These are phyloP conservation scores for Drosophila paracracens DNA, from an alignment of 2,888 invertebrate species.

Conservation along the genomic window DNA sequence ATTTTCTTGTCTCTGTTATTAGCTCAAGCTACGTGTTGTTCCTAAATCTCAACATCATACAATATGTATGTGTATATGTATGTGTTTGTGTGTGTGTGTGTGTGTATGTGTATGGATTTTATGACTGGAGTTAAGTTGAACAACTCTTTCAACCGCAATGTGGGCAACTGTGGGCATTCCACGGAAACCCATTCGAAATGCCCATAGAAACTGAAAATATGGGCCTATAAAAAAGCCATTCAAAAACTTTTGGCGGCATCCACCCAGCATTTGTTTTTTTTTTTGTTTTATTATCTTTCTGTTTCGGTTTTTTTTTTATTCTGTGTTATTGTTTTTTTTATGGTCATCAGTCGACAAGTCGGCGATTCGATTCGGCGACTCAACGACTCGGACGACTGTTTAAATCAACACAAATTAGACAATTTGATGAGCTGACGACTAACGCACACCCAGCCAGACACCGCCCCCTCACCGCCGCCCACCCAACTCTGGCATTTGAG, in stretches of 20 bases:
- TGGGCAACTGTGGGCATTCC: constrained; percentile 9
- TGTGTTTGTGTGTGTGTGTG: not conserved
- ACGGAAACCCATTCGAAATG: constrained; percentile 21
- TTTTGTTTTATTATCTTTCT: not conserved
- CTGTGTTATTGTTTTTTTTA: constrained; percentile 13
- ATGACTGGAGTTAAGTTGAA: constrained; percentile 16
- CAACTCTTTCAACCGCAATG: constrained; percentile 17
- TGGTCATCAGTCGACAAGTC: constrained; percentile 6
- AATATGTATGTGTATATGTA: not conserved
- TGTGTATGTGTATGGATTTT: not conserved
- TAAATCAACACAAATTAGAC: constrained; percentile 73
- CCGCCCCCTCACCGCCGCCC: no score
- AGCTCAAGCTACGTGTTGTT: not conserved
- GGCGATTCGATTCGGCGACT: constrained; percentile 16
- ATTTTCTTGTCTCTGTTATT: constrained; percentile 1
- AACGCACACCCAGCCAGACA: not conserved
- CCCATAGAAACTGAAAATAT: constrained; percentile 37
- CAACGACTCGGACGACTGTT: constrained; percentile 46
- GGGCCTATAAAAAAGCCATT: constrained; percentile 39
- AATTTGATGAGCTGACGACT: constrained; percentile 65
- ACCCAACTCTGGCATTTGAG: not conserved
- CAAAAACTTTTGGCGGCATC: constrained; percentile 16
- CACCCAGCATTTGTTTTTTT: constrained; percentile 4
- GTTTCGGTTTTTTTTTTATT: not conserved
- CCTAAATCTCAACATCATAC: not conserved